Conservation (phyloP, 2,113 vertebrate species). For the Butorides virescens region DNA sequence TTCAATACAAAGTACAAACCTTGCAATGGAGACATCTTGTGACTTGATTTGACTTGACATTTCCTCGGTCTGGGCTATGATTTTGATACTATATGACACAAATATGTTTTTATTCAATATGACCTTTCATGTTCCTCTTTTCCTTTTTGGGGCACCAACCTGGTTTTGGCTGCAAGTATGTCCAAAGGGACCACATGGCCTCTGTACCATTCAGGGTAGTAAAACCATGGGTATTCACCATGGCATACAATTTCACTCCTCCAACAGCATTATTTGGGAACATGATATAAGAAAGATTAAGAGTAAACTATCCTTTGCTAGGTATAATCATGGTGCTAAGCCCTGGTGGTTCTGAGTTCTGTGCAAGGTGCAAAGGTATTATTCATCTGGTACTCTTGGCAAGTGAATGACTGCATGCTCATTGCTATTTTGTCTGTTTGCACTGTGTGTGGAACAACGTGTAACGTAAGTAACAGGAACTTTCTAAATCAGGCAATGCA, state of each 20-base stretch:
- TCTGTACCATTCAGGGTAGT: not conserved
- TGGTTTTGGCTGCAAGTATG: not conserved
- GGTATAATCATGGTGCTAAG: no score
- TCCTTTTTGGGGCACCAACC: not conserved
- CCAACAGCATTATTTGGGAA: not conserved
- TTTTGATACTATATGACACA: conserved; percentile 1
- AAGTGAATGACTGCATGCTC: not conserved
- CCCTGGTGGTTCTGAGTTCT: not conserved
- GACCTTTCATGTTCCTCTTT: not conserved
- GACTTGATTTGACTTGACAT: conserved; percentile 25
- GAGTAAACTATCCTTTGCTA: not conserved
- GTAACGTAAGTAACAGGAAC: not conserved
- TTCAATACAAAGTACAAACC: not conserved
- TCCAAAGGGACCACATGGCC: not conserved
- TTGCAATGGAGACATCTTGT: not conserved
- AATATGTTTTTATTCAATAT: not conserved
- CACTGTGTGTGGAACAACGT: not conserved
- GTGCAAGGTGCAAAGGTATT: not conserved
- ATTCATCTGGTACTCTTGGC: accelerated
- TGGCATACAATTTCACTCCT: not conserved
- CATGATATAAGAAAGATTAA: not conserved
- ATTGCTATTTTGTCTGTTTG: not conserved
- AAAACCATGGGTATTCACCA: not conserved
- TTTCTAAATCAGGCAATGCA: not conserved
- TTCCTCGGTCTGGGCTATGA: not conserved